A percentile compares a stretch with the other conserved stretches of the same genome.
These are phyloP conservation scores for Lanius collurio DNA, from an alignment of 2,113 vertebrate species.

Conservation along the genomic window DNA sequence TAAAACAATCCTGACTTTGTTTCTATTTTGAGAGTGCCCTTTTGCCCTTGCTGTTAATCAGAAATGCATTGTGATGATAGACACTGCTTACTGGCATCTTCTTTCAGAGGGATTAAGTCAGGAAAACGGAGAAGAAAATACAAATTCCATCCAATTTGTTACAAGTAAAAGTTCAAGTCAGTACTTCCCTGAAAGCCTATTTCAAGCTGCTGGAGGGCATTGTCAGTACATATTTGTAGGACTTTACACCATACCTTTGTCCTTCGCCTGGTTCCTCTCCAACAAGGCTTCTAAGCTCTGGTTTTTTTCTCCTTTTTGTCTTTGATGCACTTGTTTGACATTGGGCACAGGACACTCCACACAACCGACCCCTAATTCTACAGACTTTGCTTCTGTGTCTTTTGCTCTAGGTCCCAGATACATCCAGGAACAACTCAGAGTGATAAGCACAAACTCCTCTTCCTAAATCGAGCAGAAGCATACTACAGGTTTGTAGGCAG, in stretches of 20 bases:
- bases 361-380: background rate
- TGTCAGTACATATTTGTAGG: background rate
- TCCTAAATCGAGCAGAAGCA: background rate
- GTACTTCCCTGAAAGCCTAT: background rate
- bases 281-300: background rate
- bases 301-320: background rate
- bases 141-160: background rate
- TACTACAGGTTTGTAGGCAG: background rate
- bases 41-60: slow-evolving; percentile 73
- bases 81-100: slow-evolving; percentile 10
- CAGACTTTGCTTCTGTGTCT: background rate
- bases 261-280: background rate
- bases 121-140: slow-evolving; percentile 26
- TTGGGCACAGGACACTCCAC: background rate
- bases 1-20: slow-evolving; percentile 66
- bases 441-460: background rate
- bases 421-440: background rate
- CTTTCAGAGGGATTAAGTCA: slow-evolving; percentile 26
- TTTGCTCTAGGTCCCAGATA: background rate
- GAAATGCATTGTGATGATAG: slow-evolving; percentile 45
- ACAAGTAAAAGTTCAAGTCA: background rate
- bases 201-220: background rate
- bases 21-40: slow-evolving; percentile 74
- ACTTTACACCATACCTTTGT: background rate
- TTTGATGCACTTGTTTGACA: background rate